phyloP scores from a whole-genome alignment of 2,888 invertebrate species.

The Julus scandinavius region DNA sequence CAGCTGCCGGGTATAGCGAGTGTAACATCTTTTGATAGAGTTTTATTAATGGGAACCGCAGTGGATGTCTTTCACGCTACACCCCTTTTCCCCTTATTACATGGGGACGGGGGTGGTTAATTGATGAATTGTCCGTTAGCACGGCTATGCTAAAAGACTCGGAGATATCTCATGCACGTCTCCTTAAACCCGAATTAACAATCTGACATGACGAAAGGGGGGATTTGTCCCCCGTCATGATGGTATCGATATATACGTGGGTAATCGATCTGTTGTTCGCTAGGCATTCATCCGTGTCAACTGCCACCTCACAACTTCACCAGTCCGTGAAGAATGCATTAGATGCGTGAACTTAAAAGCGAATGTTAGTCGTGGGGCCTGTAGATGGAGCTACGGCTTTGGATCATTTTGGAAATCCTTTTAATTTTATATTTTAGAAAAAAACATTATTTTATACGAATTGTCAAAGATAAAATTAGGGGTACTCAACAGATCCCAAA shows the following conservation, averaged over 20 bases:
- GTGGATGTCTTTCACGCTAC: background rate
- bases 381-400: too few species aligned
- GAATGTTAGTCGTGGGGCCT: too few species aligned
- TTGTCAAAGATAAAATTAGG: too few species aligned
- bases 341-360: too few species aligned
- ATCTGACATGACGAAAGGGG: background rate
- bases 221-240: background rate
- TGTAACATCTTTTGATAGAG: background rate
- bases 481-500: too few species aligned
- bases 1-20: background rate
- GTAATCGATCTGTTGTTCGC: background rate
- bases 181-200: conserved; percentile 14
- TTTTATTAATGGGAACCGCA: background rate
- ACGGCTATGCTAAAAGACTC: background rate
- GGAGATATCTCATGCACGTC: background rate
- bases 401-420: too few species aligned
- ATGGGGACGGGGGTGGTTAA: background rate
- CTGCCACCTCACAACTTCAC: background rate
- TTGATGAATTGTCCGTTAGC: conserved; percentile 10
- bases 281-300: background rate
- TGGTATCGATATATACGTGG: background rate
- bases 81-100: background rate
- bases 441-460: too few species aligned
- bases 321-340: background rate
- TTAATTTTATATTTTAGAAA: too few species aligned